Evolutionary conservation across 2,888 invertebrate genomes (phyloP).

Genomic region (Coelopa pilipes): DNA sequence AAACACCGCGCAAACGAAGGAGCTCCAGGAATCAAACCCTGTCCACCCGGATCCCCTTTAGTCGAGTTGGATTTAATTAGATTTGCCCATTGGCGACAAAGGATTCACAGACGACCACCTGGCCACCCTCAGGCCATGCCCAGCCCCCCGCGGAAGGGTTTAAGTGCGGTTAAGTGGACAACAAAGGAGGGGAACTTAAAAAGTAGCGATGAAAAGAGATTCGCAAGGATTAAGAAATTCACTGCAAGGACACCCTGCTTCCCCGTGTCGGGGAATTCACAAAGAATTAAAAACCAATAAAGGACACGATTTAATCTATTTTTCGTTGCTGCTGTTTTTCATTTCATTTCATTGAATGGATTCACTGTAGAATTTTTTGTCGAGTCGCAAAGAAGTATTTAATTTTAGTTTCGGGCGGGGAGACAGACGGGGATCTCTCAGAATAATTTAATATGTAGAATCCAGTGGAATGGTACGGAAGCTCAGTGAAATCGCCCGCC

Average conservation of each 20-base stretch:
- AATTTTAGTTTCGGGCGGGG: not conserved
- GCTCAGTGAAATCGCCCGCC: too few relatives aligned
- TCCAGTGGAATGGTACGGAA: too few relatives aligned
- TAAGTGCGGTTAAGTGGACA: conserved; percentile 11
- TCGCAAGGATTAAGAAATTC: too few relatives aligned
- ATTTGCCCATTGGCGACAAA: conserved; percentile 5
- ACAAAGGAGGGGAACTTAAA: too few relatives aligned
- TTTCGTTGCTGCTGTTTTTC: not conserved
- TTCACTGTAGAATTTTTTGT: not conserved
- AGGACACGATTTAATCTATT: not conserved
- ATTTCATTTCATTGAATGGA: not conserved
- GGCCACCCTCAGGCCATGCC: not conserved
- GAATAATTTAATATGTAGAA: too few relatives aligned
- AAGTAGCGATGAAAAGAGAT: too few relatives aligned
- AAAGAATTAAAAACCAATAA: conserved; percentile 20
- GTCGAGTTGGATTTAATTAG: conserved; percentile 26
- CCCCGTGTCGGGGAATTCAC: not conserved
- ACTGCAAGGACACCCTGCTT: too few relatives aligned
- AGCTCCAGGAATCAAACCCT: too few relatives aligned
- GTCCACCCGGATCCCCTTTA: not conserved
- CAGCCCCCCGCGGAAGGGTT: not conserved
- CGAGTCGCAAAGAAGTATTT: not conserved
- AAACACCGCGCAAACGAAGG: too few relatives aligned
- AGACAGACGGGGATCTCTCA: not conserved
- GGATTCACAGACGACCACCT: not conserved